Evolutionary conservation across 2,113 vertebrate species (phyloP), one percentile per base, ranked within the genome.

Genomic region (Microcebus tavaratra): DNA sequence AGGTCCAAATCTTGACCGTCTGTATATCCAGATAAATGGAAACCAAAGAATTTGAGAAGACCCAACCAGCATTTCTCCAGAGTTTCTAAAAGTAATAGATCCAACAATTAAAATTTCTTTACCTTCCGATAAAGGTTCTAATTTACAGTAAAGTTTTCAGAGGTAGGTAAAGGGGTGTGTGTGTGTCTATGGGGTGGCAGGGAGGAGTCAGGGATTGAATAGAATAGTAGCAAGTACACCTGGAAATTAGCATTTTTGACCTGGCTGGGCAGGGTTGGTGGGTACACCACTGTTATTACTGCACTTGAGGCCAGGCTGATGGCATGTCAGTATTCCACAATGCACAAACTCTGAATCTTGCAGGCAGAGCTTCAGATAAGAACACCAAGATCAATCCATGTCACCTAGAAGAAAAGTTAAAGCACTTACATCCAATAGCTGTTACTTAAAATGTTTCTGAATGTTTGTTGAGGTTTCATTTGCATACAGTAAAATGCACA

Each of bases 341-440:
- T 11, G 2, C 31, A n/a, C 10, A 4, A 12, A 68, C 12, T 63
- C 48, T 11, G 42, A 91, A n/a, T n/a, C 27, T 34, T 53, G 17
- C 18, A 65, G 39, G 65, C 29, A 39, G 65, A 82, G 50, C 34
- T 81, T 18, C 29, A 82, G 70, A 14, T 55, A 57, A n/a, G 42
- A 61, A 27, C 14, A 31, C 15, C 45, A 70, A 73, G 31, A 42
- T 70, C 34, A 2, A 36, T 34, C 39, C 50, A 81, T 34, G 75
- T 45, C 90, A 63, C 61, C 39, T 78, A 65, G 34, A 63, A 91
- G 68, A 93, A 91, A 73, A 80, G 25, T 31, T 23, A 94, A 75
- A 89, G 53, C 78, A 80, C 45, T 72, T 27, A 57, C 5, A 14
- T 10, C 80, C 23, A 48, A 27, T 18, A 25, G 27, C 21, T 72